Percentiles rank a stretch among this genome's conserved stretches.
Conservation (phyloP, 2,888 invertebrate species). For the Mesoligia furuncula region DNA sequence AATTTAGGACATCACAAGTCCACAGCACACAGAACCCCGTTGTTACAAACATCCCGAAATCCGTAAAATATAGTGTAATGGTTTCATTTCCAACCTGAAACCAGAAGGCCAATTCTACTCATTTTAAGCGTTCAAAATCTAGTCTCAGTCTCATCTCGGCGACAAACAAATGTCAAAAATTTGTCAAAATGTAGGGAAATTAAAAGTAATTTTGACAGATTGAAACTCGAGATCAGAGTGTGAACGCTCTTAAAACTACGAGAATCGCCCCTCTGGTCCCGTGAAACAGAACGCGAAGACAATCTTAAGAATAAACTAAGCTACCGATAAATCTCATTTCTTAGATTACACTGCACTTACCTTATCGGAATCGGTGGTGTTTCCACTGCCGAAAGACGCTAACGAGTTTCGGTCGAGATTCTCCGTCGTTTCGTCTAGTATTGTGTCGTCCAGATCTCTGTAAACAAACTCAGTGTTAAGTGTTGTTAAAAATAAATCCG, state of each 20-base stretch:
- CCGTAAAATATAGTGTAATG: background rate
- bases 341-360: conserved; percentile 88
- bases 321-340: background rate
- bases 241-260: too few species aligned
- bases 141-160: too few species aligned
- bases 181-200: too few species aligned
- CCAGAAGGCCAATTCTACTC: too few species aligned
- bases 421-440: conserved; percentile 96
- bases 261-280: too few species aligned
- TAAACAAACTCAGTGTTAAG: conserved; percentile 55
- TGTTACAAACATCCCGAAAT: background rate
- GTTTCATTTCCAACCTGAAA: too few species aligned
- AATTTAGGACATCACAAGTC: background rate
- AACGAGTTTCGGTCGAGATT: conserved; percentile 96
- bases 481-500: conserved; percentile 11
- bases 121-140: too few species aligned
- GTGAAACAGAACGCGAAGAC: background rate
- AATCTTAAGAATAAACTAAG: background rate
- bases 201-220: too few species aligned
- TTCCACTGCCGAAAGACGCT: conserved; percentile 98
- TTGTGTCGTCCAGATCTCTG: conserved; percentile 97
- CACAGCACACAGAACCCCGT: too few species aligned
- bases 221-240: too few species aligned
- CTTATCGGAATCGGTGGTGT: conserved; percentile 98
- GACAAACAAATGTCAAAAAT: too few species aligned